Evolutionary conservation across 2,113 vertebrate species (phyloP).

Genomic region (Galemys pyrenaicus): DNA sequence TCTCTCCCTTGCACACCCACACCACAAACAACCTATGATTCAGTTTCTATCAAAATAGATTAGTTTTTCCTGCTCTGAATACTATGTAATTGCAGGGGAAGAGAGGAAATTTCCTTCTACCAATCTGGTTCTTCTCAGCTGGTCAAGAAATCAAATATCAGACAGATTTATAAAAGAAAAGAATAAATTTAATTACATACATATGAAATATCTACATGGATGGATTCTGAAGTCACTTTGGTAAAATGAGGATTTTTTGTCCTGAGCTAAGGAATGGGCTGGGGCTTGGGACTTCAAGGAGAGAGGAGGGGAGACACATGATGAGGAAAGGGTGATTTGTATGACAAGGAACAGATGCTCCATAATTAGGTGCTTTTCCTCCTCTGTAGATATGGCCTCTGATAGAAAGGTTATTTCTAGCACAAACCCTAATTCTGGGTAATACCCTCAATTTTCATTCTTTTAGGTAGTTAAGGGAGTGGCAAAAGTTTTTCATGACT

Average conservation of each 20-base stretch:
- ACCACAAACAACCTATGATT: not conserved
- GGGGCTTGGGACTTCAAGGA: not conserved
- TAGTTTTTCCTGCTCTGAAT: not conserved
- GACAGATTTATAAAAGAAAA: too few relatives aligned
- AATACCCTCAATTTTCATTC: not conserved
- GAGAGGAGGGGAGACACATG: not conserved
- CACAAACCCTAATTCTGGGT: not conserved
- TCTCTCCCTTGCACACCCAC: too few relatives aligned
- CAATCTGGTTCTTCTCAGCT: not conserved
- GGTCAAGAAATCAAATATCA: not conserved
- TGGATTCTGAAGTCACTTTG: too few relatives aligned
- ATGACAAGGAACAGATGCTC: not conserved
- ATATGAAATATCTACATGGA: too few relatives aligned
- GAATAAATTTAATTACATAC: too few relatives aligned
- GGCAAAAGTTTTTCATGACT: not conserved
- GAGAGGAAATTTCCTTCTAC: not conserved
- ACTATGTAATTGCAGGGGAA: not conserved
- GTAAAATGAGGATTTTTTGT: too few relatives aligned
- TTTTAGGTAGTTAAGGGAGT: not conserved
- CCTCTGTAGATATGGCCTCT: not conserved
- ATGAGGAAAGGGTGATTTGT: not conserved
- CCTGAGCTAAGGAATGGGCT: too few relatives aligned
- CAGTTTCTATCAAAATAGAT: not conserved
- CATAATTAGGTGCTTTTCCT: not conserved
- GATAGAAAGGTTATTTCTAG: not conserved